A percentile compares a stretch with the other conserved stretches of the same genome.
Evolutionary conservation across 1,140 invertebrate genomes (phyloP).

Genomic region (Laodelphax striatellus): DNA sequence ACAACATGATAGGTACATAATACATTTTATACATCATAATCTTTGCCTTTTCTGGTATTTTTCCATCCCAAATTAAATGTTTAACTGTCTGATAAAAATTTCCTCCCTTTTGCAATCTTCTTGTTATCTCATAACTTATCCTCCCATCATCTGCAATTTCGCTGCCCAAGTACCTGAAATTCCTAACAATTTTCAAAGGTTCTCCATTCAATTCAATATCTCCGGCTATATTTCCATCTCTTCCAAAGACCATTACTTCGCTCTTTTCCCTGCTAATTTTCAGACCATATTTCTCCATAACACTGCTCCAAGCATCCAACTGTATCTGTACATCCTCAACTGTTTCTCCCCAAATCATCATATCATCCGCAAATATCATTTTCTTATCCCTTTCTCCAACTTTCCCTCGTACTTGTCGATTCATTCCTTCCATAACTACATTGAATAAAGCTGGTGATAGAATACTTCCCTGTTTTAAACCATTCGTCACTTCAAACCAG

Average conservation of each 20-base stretch:
- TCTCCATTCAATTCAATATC: background rate
- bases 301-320: background rate
- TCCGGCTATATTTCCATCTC: background rate
- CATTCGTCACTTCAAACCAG: background rate
- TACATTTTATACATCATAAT: background rate
- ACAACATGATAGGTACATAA: background rate
- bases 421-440: background rate
- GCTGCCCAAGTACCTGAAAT: background rate
- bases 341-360: background rate
- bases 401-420: background rate
- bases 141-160: background rate
- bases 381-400: background rate
- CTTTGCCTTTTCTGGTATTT: background rate
- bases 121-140: background rate
- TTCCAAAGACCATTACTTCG: background rate
- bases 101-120: background rate
- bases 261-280: background rate
- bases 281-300: background rate
- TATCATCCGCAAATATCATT: conserved; percentile 1
- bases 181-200: background rate
- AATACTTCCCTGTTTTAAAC: background rate
- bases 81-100: background rate
- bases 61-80: background rate
- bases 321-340: background rate
- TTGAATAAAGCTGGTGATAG: background rate